Percentiles rank a stretch among this genome's conserved stretches.
phyloP scores from a whole-genome alignment of 2,888 invertebrate genomes.

The Esperia sulphurella region DNA sequence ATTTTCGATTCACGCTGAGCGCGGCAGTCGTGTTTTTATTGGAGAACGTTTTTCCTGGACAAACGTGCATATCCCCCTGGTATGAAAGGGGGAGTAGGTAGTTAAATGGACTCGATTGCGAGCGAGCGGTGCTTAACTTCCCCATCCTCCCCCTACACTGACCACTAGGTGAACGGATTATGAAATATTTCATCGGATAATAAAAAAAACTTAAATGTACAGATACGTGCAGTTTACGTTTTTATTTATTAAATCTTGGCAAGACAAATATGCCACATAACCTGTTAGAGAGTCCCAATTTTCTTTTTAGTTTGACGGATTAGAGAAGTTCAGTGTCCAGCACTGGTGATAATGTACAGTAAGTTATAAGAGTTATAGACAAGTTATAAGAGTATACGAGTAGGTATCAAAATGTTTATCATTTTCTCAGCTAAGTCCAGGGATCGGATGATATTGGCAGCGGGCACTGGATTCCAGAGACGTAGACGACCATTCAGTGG shows the following conservation, averaged over 20 bases:
- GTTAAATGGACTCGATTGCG: constrained; percentile 52
- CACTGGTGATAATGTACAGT: too few species aligned
- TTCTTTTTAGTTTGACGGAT: too few species aligned
- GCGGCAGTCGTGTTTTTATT: constrained; percentile 55
- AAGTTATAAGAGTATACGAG: too few species aligned
- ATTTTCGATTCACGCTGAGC: constrained; percentile 66
- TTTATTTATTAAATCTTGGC: too few species aligned
- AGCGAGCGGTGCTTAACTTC: constrained; percentile 36
- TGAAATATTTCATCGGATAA: constrained; percentile 64
- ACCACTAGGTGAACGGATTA: constrained; percentile 68
- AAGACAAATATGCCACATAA: too few species aligned
- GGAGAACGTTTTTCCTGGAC: constrained; percentile 53
- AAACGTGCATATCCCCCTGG: constrained; percentile 48
- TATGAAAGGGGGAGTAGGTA: constrained; percentile 29
- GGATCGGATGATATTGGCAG: constrained; percentile 15
- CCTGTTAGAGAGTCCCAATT: too few species aligned
- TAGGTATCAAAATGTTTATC: background rate
- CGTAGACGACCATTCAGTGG: constrained; percentile 28
- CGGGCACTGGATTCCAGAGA: constrained; percentile 23
- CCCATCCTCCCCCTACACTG: constrained; percentile 36
- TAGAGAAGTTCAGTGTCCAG: too few species aligned
- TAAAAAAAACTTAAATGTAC: constrained; percentile 35
- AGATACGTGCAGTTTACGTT: too few species aligned
- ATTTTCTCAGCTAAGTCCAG: constrained; percentile 10
- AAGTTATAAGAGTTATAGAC: too few species aligned